Conservation (phyloP, 2,113 vertebrate species). For the Oncorhynchus masou region DNA sequence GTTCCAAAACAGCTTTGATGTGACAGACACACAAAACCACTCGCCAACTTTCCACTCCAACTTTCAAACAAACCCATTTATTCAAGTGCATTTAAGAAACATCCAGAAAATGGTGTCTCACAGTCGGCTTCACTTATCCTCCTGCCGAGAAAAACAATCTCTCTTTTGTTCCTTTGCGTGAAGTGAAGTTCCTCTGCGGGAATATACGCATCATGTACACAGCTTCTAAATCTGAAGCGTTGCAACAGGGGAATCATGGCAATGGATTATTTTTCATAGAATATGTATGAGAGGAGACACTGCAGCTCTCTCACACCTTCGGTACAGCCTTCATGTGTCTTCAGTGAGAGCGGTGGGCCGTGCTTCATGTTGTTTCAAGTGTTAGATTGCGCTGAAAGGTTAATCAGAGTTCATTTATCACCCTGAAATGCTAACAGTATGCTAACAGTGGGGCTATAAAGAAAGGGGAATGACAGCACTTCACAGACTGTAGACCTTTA, state of each 20-base stretch:
- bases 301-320: constrained; percentile 36
- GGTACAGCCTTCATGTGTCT: constrained; percentile 17
- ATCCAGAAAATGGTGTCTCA: constrained; percentile 23
- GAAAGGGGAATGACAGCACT: constrained; percentile 30
- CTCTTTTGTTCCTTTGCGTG: constrained; percentile 6
- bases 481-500: constrained; percentile 15
- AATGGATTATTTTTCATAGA: constrained; percentile 44
- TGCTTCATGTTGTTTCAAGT: constrained; percentile 37
- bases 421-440: constrained; percentile 46
- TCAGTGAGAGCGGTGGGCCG: constrained; percentile 26
- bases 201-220: constrained; percentile 21
- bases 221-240: constrained; percentile 30
- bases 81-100: not conserved
- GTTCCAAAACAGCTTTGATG: constrained; percentile 22
- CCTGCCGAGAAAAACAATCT: constrained; percentile 10
- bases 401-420: constrained; percentile 61
- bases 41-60: constrained; percentile 9
- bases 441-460: constrained; percentile 36
- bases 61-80: constrained; percentile 27
- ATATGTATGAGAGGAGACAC: constrained; percentile 42
- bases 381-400: constrained; percentile 37
- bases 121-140: constrained; percentile 26
- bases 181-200: constrained; percentile 31
- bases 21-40: constrained; percentile 10
- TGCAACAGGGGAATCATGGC: not conserved